Conservation (phyloP, 2,113 vertebrate species). For the Hemibagrus wyckioides region DNA sequence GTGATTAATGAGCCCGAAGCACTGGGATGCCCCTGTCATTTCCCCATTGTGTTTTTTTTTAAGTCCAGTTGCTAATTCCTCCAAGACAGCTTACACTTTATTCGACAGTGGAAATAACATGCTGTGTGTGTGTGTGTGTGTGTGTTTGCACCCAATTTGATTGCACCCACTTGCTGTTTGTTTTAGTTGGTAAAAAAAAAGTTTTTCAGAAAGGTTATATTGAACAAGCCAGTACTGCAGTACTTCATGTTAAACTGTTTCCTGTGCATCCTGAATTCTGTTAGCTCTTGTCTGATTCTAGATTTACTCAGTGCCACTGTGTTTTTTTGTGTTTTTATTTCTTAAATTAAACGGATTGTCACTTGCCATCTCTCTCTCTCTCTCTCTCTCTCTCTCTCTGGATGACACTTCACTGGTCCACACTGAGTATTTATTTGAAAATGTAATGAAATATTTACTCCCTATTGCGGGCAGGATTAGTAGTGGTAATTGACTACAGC, state of each 20-base stretch:
- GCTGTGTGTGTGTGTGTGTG: constrained; percentile 30
- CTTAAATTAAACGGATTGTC: constrained; percentile 38
- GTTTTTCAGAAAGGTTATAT: constrained; percentile 6
- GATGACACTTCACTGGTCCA: constrained; percentile 94
- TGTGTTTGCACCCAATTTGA: constrained; percentile 26
- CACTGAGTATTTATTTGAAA: constrained; percentile 99
- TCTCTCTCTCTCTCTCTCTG: constrained; percentile 50
- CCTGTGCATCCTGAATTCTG: background rate
- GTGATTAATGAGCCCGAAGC: constrained; percentile 83
- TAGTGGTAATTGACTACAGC: constrained; percentile 97
- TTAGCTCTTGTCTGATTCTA: background rate
- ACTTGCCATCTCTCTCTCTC: background rate
- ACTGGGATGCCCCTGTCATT: constrained; percentile 77
- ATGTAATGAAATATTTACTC: constrained; percentile 99
- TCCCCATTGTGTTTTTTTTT: constrained; percentile 57
- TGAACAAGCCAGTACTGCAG: background rate
- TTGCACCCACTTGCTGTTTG: constrained; percentile 21
- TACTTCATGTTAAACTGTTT: no score
- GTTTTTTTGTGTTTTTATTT: background rate
- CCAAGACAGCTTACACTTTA: constrained; percentile 67
- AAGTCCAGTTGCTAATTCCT: constrained; percentile 76
- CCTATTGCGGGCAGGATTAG: constrained; percentile 98
- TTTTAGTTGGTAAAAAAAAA: constrained; percentile 35
- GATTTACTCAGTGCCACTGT: constrained; percentile 6
- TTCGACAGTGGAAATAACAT: constrained; percentile 52